Evolutionary conservation across 2,888 invertebrate species (phyloP).

Genomic region (Timema podura): DNA sequence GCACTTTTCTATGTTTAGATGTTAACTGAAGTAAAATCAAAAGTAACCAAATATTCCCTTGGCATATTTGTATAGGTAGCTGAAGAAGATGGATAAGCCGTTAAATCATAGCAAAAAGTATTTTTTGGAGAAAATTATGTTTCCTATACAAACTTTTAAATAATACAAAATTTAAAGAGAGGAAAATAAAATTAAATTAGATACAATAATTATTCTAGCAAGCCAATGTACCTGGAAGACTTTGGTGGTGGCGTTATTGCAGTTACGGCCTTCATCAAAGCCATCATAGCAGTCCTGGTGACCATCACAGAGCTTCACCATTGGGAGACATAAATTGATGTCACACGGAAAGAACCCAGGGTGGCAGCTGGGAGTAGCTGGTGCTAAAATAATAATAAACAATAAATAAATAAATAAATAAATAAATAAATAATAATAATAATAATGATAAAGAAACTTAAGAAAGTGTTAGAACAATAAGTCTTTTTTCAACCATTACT

Average conservation of each 20-base stretch:
- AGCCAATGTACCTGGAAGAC: conserved; percentile 43
- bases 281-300: conserved; percentile 68
- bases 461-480: neutral
- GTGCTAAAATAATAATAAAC: conserved; percentile 30
- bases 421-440: neutral
- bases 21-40: no score
- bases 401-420: neutral
- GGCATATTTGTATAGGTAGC: no score
- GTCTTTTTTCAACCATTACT: neutral
- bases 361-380: conserved; percentile 50
- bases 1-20: no score
- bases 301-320: conserved; percentile 61
- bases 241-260: conserved; percentile 43
- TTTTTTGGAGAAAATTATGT: no score
- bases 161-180: no score
- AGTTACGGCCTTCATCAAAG: conserved; percentile 58
- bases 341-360: conserved; percentile 57
- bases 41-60: no score
- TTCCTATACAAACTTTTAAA: no score
- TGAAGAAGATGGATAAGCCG: no score
- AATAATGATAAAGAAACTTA: neutral
- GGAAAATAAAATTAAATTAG: no score
- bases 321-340: conserved; percentile 53
- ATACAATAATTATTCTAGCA: no score
- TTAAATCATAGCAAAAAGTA: no score